Conservation (phyloP, 2,797 vertebrate species). For the Sebastiscus albofasciatus region DNA sequence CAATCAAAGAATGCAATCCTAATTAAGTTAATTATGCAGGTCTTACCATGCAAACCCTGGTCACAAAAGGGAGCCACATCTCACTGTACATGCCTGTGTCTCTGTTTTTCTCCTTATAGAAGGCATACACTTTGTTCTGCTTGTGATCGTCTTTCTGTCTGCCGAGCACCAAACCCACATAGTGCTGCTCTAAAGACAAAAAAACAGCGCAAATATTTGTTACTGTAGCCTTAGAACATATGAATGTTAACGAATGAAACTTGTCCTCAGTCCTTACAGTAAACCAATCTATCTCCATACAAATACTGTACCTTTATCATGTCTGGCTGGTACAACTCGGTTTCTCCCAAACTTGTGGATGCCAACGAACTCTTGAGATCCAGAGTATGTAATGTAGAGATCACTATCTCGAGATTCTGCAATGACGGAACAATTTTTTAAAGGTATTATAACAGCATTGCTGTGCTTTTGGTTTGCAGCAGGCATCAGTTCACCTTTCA, state of each 20-base stretch:
- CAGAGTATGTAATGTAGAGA: conserved; percentile 66
- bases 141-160: background rate
- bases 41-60: conserved; percentile 80
- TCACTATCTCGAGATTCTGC: conserved; percentile 25
- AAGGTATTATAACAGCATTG: background rate
- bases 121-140: conserved; percentile 73
- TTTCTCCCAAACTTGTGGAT: conserved; percentile 63
- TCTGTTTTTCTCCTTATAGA: conserved; percentile 73
- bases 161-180: conserved; percentile 67
- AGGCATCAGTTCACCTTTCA: background rate
- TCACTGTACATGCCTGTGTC: background rate
- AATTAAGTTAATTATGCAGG: background rate
- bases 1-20: background rate
- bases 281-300: background rate
- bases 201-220: background rate
- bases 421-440: background rate
- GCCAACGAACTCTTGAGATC: conserved; percentile 9
- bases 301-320: conserved; percentile 50
- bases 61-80: conserved; percentile 74
- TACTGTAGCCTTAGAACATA: background rate
- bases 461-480: background rate
- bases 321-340: background rate
- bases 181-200: conserved; percentile 69
- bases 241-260: background rate
- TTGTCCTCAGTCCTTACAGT: background rate